Conservation (phyloP, 1,140 invertebrate species). For the Arion vulgaris region DNA sequence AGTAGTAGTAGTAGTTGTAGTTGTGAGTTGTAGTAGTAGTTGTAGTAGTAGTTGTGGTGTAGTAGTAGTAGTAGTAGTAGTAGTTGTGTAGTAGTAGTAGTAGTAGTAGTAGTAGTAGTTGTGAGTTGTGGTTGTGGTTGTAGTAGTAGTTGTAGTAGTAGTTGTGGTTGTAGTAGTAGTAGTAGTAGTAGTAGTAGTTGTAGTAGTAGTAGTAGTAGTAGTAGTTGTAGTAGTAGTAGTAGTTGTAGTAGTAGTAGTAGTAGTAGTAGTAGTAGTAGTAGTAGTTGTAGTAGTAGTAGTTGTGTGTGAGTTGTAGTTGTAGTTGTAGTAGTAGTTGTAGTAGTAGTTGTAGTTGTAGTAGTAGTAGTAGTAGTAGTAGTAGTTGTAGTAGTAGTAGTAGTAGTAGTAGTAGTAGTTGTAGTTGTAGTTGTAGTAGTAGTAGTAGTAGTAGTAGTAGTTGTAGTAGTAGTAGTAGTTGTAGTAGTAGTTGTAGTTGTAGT, state of each 20-base stretch:
- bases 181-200: no score
- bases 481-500: not conserved
- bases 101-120: no score
- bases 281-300: slow-evolving; percentile 26
- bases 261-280: not conserved
- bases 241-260: no score
- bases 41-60: not conserved
- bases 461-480: not conserved
- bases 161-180: no score
- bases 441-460: not conserved
- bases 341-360: not conserved
- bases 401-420: not conserved
- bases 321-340: slow-evolving; percentile 9
- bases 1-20: not conserved
- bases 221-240: no score
- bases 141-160: no score
- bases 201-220: no score
- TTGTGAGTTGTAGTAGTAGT: not conserved
- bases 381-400: not conserved
- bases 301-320: not conserved
- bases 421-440: not conserved
- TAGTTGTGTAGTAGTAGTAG: no score
- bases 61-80: no score
- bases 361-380: not conserved
- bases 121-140: no score